Evolutionary conservation across 1,140 invertebrate species (phyloP).

Genomic region (Paramacrobiotus metropolitanus): DNA sequence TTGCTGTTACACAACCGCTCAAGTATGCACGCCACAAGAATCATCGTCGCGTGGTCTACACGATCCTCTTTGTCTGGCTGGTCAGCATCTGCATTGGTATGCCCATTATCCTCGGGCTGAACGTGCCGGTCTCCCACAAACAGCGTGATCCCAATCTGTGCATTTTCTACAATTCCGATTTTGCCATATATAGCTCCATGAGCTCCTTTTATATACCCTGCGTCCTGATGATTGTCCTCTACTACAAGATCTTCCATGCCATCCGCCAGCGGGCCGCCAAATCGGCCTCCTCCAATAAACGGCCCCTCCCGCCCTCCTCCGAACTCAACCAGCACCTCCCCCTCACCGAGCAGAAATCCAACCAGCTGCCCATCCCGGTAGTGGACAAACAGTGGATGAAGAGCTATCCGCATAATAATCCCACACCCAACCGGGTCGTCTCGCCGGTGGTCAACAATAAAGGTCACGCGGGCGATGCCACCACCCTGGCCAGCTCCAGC

Average conservation of each 20-base stretch:
- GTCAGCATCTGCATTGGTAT: conserved; percentile 86
- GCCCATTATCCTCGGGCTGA: conserved; percentile 82
- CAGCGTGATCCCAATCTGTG: conserved; percentile 28
- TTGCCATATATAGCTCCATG: conserved; percentile 89
- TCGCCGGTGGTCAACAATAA: no score
- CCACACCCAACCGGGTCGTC: no score
- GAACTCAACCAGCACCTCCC: conserved; percentile 12
- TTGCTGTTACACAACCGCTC: conserved; percentile 92
- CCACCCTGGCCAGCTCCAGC: not conserved
- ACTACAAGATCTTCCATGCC: conserved; percentile 84
- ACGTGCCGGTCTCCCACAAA: conserved; percentile 40
- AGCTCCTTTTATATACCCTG: conserved; percentile 98
- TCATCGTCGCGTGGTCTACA: conserved; percentile 74
- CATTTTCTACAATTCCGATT: conserved; percentile 90
- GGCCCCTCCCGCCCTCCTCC: conserved; percentile 29
- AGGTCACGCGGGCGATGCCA: not conserved
- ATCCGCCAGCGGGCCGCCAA: conserved; percentile 58
- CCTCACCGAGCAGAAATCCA: not conserved
- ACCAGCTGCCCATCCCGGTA: no score
- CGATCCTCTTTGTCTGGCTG: conserved; percentile 85
- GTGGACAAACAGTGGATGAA: no score
- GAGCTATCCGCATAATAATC: no score
- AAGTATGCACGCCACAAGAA: conserved; percentile 97
- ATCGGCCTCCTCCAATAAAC: conserved; percentile 43
- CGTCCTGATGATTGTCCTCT: conserved; percentile 93